Base-by-base conservation (phyloP, 2,797 vertebrate genomes). In the Trachurus trachurus region DNA sequence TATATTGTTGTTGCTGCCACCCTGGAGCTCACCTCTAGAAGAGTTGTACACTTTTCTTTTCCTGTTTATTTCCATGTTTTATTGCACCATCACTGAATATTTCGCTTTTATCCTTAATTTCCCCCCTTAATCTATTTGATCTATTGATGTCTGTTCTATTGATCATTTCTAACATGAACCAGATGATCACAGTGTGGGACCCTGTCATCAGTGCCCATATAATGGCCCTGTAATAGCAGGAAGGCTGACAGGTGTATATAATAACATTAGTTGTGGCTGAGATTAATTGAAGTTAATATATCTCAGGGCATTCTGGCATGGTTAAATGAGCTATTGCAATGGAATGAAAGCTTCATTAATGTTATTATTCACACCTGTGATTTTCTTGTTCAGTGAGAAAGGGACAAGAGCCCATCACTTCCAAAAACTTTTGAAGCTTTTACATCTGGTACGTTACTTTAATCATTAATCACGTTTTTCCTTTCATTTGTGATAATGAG, bases 331-430 rank as follows among this genome's bases (percentile, higher is more conserved):
- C 11, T 22, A 60, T 44, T 26, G 53, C 45, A 53, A 58, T 29
- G 76, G 72, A 84, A 68, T 79, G 58, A 26, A 68, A 65, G 2
- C 22, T 16, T 67, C 13, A 19, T 69, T 69, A 37, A 37, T 64
- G 26, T 57, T 54, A 61, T 60, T 45, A 11, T 13, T 66, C n/a
- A 49, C 72, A 82, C 45, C 45, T 47, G 45, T 21, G 50, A 3
- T 56, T 12, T 4, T 29, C 21, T 10, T 9, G 37, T 15, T 17
- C 44, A 39, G n/a, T 3, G 34, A 37, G 9, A 37, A 37, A 37
- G n/a, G n/a, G n/a, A n/a, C n/a, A n/a, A n/a, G 50, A 31, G 6
- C 39, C 37, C 34, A 0, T 7, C 37, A 8, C 26, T 37, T 66
- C 47, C 12, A 26, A 26, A 26, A 3, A 49, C 21, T 19, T 9